These are phyloP conservation scores for Graphium colonna DNA, from an alignment of 2,888 invertebrate species.

Conservation along the genomic window DNA sequence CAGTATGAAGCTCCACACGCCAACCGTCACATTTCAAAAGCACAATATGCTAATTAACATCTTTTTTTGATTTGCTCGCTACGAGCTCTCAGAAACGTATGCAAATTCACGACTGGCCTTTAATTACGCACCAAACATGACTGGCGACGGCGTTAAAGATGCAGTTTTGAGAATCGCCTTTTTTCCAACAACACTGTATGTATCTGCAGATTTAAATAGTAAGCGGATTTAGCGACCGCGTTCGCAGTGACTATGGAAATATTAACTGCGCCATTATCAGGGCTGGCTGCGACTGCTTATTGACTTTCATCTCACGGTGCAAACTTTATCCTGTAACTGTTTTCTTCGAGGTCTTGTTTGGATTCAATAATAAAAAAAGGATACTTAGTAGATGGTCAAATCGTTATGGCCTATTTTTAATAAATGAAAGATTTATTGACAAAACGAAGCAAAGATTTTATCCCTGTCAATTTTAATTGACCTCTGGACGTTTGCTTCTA, in stretches of 20 bases:
- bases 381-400: no score
- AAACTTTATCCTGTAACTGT: background rate
- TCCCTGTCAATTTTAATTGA: background rate
- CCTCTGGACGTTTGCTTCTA: background rate
- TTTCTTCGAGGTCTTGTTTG: no score
- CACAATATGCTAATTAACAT: conserved; percentile 79
- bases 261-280: conserved; percentile 37
- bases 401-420: no score
- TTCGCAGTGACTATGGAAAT: conserved; percentile 61
- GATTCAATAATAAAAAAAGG: no score
- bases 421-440: no score
- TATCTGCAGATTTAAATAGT: conserved; percentile 60
- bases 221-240: conserved; percentile 56
- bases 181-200: conserved; percentile 32
- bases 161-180: conserved; percentile 71
- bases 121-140: conserved; percentile 76
- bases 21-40: conserved; percentile 77
- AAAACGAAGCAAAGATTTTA: no score
- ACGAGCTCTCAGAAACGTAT: conserved; percentile 74
- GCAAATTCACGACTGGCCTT: conserved; percentile 70
- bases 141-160: conserved; percentile 68
- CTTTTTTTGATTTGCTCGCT: conserved; percentile 65
- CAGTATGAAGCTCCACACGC: conserved; percentile 64
- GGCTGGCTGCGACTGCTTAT: conserved; percentile 25
- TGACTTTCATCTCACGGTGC: background rate